A percentile compares a stretch with the other conserved stretches of the same genome.
Evolutionary conservation across 1,140 invertebrate species (phyloP).

Genomic region (Mactra quadrangularis): DNA sequence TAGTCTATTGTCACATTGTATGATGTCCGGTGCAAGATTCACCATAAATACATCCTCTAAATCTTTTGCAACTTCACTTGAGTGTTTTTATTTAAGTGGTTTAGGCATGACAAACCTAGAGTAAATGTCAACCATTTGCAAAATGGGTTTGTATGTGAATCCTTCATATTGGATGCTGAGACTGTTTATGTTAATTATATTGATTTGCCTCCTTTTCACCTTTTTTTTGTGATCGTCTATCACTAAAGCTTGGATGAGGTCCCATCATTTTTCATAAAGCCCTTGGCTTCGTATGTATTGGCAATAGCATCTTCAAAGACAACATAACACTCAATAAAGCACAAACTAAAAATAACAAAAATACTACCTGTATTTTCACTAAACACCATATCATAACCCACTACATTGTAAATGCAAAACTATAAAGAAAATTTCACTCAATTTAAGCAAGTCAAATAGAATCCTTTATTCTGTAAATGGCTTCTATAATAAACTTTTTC

Average conservation of each 20-base stretch:
- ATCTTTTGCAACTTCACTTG: not conserved
- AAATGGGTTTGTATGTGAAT: too few species aligned
- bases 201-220: constrained; percentile 20
- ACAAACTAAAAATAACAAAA: too few species aligned
- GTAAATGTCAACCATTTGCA: constrained; percentile 35
- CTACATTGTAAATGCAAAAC: too few species aligned
- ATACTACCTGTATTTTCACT: too few species aligned
- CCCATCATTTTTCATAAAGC: too few species aligned
- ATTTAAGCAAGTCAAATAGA: too few species aligned
- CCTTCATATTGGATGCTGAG: too few species aligned
- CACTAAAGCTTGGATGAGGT: not conserved
- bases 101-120: constrained; percentile 34
- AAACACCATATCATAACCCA: too few species aligned
- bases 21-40: constrained; percentile 12
- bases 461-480: not conserved
- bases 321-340: too few species aligned
- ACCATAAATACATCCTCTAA: constrained; percentile 12
- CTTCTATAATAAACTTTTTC: not conserved
- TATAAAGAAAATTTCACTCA: too few species aligned
- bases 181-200: constrained; percentile 9
- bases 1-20: constrained; percentile 33
- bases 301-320: too few species aligned
- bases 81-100: constrained; percentile 14
- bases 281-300: too few species aligned
- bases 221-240: not conserved